Evolutionary conservation across 1,140 invertebrate genomes (phyloP), one percentile per base, ranked within the genome.

Genomic region (Manduca sexta): DNA sequence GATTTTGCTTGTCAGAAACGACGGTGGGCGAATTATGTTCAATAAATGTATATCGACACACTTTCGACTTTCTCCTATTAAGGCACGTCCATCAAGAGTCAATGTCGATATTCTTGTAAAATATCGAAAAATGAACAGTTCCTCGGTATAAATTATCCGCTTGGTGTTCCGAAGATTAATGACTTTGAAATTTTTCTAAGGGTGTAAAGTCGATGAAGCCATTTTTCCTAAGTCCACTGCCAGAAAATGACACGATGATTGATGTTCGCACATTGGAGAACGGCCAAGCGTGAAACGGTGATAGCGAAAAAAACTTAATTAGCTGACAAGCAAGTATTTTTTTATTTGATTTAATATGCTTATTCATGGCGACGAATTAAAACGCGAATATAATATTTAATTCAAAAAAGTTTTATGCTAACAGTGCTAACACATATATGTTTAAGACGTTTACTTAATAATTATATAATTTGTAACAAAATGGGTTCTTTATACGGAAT

Each of bases 211-310:
- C 62, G 67, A 79, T 76, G 68, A 69, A 76, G 71, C 55, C 60
- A 70, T 79, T 74, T 75, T 74, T 74, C 69, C 51, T 55, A 62
- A 64, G 63, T 70, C 61, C 65, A 67, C 58, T 60, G 57, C 51
- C 56, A 71, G 69, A 76, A 74, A 70, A 73, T 76, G 73, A 74
- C 71, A 66, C 44, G 41, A 69, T 68, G 67, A 76, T 76, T 76
- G 65, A 79, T 76, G 65, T 45, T 62, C 29, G 39, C 37, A 46
- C 56, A 67, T 50, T 45, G 53, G 60, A 60, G 52, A 49, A 54
- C 34, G 34, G 52, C 41, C 39, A 56, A 41, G 52, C 48, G 53
- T 57, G 35, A 60, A 57, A 38, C 21, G 55, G 45, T 38, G 42
- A 49, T 52, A 45, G 21, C 21, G 43, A 35, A 21, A 13, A 45